phyloP scores from a whole-genome alignment of 2,113 vertebrate species.

The Hippopotamus amphibius region DNA sequence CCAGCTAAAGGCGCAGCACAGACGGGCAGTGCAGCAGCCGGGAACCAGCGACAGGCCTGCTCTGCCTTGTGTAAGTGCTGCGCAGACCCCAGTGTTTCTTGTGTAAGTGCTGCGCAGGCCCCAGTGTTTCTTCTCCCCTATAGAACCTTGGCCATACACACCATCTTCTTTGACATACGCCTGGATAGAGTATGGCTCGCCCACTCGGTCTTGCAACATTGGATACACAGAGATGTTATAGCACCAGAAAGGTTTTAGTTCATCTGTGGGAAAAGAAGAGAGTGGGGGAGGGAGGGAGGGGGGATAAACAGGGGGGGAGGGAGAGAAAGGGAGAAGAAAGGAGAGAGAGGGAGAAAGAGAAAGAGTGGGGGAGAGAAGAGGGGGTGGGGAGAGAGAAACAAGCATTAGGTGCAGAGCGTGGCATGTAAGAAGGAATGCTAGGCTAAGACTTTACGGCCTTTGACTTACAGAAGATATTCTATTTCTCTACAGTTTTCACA shows the following conservation, averaged over 20 bases:
- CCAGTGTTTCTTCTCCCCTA: too few relatives aligned
- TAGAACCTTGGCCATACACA: constrained; percentile 77
- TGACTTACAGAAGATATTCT: background rate
- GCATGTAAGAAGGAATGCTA: background rate
- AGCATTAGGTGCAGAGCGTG: background rate
- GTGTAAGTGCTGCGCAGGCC: background rate
- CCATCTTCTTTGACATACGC: constrained; percentile 83
- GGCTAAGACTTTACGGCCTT: background rate
- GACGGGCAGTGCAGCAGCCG: background rate
- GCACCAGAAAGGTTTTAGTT: constrained; percentile 80
- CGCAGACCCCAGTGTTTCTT: too few relatives aligned
- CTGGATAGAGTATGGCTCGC: constrained; percentile 78
- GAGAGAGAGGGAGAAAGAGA: background rate
- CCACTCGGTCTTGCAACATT: constrained; percentile 69
- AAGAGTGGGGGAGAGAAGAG: background rate
- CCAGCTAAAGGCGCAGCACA: background rate
- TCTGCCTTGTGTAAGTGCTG: background rate
- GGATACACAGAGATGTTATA: constrained; percentile 89
- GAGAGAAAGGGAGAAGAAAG: background rate
- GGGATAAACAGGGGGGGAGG: too few relatives aligned
- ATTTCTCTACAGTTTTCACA: background rate
- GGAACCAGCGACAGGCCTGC: background rate
- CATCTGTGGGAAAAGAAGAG: constrained; percentile 68
- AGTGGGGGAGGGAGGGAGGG: background rate
- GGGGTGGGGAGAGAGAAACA: background rate